phyloP scores from a whole-genome alignment of 2,797 vertebrate genomes.

The Cryptoblepharus egeriae region DNA sequence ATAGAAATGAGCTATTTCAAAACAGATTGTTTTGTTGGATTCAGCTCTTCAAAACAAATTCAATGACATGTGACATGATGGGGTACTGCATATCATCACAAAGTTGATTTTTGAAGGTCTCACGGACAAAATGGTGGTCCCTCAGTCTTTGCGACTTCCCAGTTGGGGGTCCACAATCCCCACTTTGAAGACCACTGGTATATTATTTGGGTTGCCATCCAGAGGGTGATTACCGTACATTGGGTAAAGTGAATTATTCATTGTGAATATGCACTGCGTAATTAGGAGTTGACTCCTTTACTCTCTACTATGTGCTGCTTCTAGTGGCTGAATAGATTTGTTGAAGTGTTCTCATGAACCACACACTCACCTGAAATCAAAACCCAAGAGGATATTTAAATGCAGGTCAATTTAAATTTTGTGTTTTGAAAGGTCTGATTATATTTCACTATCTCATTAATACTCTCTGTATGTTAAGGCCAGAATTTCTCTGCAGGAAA shows the following conservation, averaged over 20 bases:
- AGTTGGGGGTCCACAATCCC: no score
- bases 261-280: background rate
- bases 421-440: conserved; percentile 1
- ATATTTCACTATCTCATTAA: background rate
- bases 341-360: background rate
- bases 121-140: no score
- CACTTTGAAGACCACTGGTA: no score
- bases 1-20: no score
- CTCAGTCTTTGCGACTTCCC: no score
- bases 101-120: no score
- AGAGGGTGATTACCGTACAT: background rate
- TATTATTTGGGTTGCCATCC: background rate
- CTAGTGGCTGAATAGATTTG: background rate
- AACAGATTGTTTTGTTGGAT: no score
- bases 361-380: background rate
- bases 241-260: background rate
- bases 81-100: no score
- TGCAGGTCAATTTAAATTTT: background rate
- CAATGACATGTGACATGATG: no score
- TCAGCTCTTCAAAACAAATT: no score
- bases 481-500: background rate
- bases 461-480: background rate
- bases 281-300: background rate
- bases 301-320: background rate
- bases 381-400: background rate